Conservation (phyloP, 2,113 vertebrate genomes). For the Spea multiplicata region DNA sequence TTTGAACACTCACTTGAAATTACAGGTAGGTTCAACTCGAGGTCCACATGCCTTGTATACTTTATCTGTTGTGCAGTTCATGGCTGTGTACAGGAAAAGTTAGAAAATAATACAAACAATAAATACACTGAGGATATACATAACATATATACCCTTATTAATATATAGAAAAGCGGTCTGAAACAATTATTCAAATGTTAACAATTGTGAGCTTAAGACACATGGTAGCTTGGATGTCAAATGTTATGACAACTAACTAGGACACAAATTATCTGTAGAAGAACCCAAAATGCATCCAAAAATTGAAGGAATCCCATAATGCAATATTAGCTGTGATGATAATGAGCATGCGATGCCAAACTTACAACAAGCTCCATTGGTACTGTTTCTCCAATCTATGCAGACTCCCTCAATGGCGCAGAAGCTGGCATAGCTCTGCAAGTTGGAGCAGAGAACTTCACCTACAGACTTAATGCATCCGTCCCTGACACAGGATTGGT, state of each 20-base stretch:
- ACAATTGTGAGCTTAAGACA: too few species aligned
- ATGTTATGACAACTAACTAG: too few species aligned
- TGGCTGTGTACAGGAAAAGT: slow-evolving; percentile 50
- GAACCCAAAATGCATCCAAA: too few species aligned
- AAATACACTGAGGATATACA: neutral
- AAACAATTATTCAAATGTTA: too few species aligned
- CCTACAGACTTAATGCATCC: slow-evolving; percentile 48
- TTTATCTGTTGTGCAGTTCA: slow-evolving; percentile 57
- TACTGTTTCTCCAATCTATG: slow-evolving; percentile 68
- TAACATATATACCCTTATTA: too few species aligned
- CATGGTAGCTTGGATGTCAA: too few species aligned
- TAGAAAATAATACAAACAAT: slow-evolving; percentile 40
- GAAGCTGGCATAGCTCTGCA: slow-evolving; percentile 66
- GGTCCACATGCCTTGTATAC: slow-evolving; percentile 71
- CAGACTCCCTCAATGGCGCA: slow-evolving; percentile 66
- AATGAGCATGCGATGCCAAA: neutral
- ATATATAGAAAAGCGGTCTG: too few species aligned
- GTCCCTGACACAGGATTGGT: slow-evolving; percentile 59
- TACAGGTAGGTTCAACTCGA: slow-evolving; percentile 59
- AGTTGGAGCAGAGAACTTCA: slow-evolving; percentile 56
- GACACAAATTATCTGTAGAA: too few species aligned
- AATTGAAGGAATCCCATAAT: too few species aligned
- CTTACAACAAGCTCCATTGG: slow-evolving; percentile 69
- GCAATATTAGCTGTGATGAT: too few species aligned
- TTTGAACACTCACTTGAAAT: slow-evolving; percentile 57